Evolutionary conservation across 2,113 vertebrate species (phyloP), one percentile per base, ranked within the genome.

Genomic region (Lagopus muta): DNA sequence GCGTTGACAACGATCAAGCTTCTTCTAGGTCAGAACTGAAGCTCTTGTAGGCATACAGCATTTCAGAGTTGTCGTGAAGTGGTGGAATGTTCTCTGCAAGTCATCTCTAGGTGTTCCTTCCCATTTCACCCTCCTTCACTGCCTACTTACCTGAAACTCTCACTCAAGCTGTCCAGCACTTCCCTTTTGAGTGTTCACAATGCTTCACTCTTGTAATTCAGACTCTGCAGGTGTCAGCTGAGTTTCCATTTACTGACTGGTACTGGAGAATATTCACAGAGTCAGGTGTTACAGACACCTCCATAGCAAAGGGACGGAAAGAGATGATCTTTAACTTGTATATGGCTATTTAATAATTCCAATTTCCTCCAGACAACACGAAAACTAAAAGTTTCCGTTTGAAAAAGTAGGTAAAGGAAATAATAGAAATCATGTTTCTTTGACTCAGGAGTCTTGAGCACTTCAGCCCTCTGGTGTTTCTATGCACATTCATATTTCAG

Each of bases 331-430:
- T 86, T 24, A 50, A 36, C 13, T 78, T 62, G 11, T 25, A 16
- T 17, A 10, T 30, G 13, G 32, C 28, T 84, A 47, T 47, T 82
- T 76, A 67, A 43, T 70, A 36, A 71, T 73, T 61, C 43, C 25
- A 67, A 61, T 88, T 76, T 75, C 15, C 24, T 21, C 4, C 38
- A 81, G 66, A 17, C 21, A 72, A 15, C 17, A 25, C 8, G 21
- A 40, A 64, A 14, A 12, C 47, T 84, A 62, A 52, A 80, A 83
- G 6, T 69, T 9, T 5, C 6, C 21, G 4, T 62, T 48, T 30
- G 62, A 90, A 87, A 93, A 94, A 82, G 34, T 12, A 92, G 25
- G 65, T 74, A 61, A 52, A 83, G 13, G 32, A 83, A 88, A 48
- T 67, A 2, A 19, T 40, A 15, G 28, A 83, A 88, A 48, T 66